Evolutionary conservation across 2,797 vertebrate genomes (phyloP).

Genomic region (Erpetoichthys calabaricus): DNA sequence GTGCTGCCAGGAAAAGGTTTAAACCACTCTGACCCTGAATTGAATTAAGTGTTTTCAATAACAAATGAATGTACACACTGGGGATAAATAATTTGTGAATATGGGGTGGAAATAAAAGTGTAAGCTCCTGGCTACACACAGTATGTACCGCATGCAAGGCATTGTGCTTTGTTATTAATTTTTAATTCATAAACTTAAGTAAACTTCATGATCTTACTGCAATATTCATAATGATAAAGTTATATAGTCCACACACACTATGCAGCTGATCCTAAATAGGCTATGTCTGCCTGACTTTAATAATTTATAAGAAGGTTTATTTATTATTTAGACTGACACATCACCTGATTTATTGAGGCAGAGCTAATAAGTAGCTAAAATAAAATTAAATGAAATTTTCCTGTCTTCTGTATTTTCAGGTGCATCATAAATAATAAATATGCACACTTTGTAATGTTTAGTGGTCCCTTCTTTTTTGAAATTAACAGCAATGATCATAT

Average conservation of each 20-base stretch:
- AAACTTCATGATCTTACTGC: slow-evolving; percentile 1
- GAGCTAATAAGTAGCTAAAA: not conserved
- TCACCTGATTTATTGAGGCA: slow-evolving; percentile 8
- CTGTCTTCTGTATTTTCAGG: too few relatives aligned
- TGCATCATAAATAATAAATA: too few relatives aligned
- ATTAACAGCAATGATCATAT: too few relatives aligned
- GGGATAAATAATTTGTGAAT: too few relatives aligned
- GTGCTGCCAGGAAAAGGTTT: too few relatives aligned
- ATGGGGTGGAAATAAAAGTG: too few relatives aligned
- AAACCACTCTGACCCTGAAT: too few relatives aligned
- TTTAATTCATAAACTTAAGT: slow-evolving; percentile 5
- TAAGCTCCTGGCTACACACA: too few relatives aligned
- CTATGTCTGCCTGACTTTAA: slow-evolving; percentile 5
- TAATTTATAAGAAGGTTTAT: slow-evolving; percentile 4
- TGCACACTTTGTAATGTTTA: too few relatives aligned
- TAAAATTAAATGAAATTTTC: not conserved
- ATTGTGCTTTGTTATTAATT: slow-evolving; percentile 6
- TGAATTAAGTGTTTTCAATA: too few relatives aligned
- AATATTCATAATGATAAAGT: slow-evolving; percentile 1
- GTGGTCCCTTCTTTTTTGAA: too few relatives aligned
- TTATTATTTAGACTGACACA: slow-evolving; percentile 8
- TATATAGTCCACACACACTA: not conserved
- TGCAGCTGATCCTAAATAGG: slow-evolving; percentile 5
- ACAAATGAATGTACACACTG: too few relatives aligned
- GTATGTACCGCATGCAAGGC: not conserved